Percentiles rank a stretch among this genome's conserved stretches.
phyloP scores from a whole-genome alignment of 1,140 invertebrate genomes.

The Drosophila sulfurigaster region DNA sequence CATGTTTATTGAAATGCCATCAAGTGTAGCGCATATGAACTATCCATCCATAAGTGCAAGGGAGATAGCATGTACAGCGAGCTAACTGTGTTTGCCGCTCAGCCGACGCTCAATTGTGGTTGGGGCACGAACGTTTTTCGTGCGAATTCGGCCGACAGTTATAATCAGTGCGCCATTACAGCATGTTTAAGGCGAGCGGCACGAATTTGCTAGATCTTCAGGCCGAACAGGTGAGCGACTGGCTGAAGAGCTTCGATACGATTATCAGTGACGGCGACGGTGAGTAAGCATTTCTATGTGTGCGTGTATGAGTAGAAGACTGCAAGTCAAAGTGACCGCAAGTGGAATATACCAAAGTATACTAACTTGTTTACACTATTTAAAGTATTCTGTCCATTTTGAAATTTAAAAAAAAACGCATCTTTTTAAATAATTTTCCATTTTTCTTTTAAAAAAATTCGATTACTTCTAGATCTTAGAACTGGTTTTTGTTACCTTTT shows the following conservation, averaged over 20 bases:
- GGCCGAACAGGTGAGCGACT: slow-evolving; percentile 86
- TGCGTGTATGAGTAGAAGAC: slow-evolving; percentile 11
- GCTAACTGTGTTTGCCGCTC: slow-evolving; percentile 41
- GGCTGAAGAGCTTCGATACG: slow-evolving; percentile 91
- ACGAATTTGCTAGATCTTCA: slow-evolving; percentile 73
- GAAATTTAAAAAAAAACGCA: background rate
- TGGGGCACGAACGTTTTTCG: slow-evolving; percentile 35
- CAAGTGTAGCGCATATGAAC: slow-evolving; percentile 19
- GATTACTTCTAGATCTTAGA: too few species aligned
- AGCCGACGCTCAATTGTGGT: slow-evolving; percentile 55
- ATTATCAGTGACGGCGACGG: slow-evolving; percentile 94
- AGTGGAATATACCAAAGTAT: background rate
- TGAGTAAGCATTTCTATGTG: slow-evolving; percentile 77
- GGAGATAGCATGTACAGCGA: slow-evolving; percentile 20
- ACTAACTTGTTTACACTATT: background rate
- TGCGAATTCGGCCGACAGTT: slow-evolving; percentile 39
- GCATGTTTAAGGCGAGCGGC: slow-evolving; percentile 54
- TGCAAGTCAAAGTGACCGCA: background rate
- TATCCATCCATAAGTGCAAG: slow-evolving; percentile 17
- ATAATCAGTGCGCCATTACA: slow-evolving; percentile 32
- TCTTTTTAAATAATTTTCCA: background rate
- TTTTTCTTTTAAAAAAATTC: background rate
- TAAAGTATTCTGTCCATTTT: background rate
- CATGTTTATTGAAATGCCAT: slow-evolving; percentile 33
- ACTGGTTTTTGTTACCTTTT: too few species aligned